Evolutionary conservation across 2,113 vertebrate genomes (phyloP), one percentile per base, ranked within the genome.

Genomic region (Origma solitaria): DNA sequence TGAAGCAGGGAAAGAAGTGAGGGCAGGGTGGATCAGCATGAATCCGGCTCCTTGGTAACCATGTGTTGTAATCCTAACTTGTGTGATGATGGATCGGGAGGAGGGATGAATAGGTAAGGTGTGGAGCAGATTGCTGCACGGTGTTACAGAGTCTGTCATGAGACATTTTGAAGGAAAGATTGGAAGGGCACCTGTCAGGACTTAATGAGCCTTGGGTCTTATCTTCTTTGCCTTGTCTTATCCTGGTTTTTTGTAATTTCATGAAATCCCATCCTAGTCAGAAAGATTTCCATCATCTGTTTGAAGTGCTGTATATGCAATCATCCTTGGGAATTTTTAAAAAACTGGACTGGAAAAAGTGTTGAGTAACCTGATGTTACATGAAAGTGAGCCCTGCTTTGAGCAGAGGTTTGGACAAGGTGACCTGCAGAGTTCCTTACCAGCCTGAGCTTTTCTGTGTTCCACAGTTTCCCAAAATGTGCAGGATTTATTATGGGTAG

Each of bases 291-390:
- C 15, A 4, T 83, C 5, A 21, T 45, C 25, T 80, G 4, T 82
- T 91, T 82, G 22, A 19, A 68, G 27, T 0, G 5, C 17, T 0
- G 0, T 40, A 21, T 45, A 24, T 66, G 42, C 27, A 81, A 51
- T 89, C 31, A 42, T 44, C 47, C 44, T 81, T 71, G n/a, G n/a
- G 53, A 75, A 7, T 54, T 92, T 92, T 76, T 70, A 50, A 61
- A 28, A 25, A 40, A 54, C 45, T 60, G 2, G 1, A 27, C 33
- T 56, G 40, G 47, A 62, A 70, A 44, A 87, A 72, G n/a, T 15
- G 15, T 93, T 76, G 44, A 56, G 11, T 78, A 94, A 44, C 17
- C 4, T 82, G 61, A 49, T 56, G 40, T 47, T 51, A 25, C 23
- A 53, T 56, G 45, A 57, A 21, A 69, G 44, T 65, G 24, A 56